Evolutionary conservation across 2,113 vertebrate genomes (phyloP), one percentile per base, ranked within the genome.

Genomic region (Neolamprologus longior): DNA sequence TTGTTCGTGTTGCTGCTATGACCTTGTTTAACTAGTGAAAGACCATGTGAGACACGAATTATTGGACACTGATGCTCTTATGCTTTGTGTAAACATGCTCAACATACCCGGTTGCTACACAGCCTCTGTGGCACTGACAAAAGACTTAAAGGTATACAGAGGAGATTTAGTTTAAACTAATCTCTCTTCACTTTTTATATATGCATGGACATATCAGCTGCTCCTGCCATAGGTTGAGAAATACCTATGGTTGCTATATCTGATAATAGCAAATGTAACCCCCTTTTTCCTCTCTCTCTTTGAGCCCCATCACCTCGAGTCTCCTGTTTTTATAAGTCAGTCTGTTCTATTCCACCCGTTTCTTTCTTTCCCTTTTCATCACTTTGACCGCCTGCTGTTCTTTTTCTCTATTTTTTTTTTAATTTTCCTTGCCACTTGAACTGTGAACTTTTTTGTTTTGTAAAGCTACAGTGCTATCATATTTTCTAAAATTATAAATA

Each of bases 11-110:
- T 81, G 88, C 80, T 58, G 93, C 86, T 90, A 94, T 96, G 95
- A 96, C 95, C 95, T 95, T 95, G 95, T 95, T 94, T 95, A 95
- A 96, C 93, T 91, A 88, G 89, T 84, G 90, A 93, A 93, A 94
- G 94, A 95, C 93, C 94, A 92, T 93, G 95, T 94, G 95, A 96
- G 94, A 96, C 94, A 94, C 90, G 86, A 95, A 94, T 96, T 96
- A 96, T 95, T 91, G 93, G 94, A 95, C 95, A 94, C 90, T 89
- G 93, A 95, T 93, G 93, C 95, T 95, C 95, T 94, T 92, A 91
- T 94, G 92, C 92, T 91, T 94, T 94, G 91, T 96, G 95, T 96
- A 97, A 97, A 96, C 96, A 96, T 91, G 93, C 93, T 94, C 87
- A 92, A 91, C 91, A 91, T 89, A 93, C 93, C 89, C 90, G 28